Conservation (phyloP, 2,797 vertebrate species). For the Anguilla anguilla region DNA sequence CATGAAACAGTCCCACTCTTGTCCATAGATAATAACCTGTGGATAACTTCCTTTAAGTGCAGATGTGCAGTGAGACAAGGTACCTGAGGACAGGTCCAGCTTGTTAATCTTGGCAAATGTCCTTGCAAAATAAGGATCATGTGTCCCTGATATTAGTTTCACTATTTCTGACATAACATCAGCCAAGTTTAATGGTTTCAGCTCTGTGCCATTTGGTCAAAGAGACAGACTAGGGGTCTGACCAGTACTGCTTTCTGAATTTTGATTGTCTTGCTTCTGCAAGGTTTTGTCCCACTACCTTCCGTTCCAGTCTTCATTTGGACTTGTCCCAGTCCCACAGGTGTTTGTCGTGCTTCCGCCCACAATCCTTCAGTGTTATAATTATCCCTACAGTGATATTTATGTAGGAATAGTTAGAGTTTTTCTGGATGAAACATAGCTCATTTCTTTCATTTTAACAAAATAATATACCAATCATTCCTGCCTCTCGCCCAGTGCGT, state of each 20-base stretch:
- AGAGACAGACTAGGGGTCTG: neutral
- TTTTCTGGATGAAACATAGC: neutral
- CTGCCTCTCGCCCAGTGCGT: no score
- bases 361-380: neutral
- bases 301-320: no score
- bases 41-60: neutral
- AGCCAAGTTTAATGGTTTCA: neutral
- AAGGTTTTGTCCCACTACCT: neutral
- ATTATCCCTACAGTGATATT: neutral
- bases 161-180: neutral
- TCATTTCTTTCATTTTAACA: no score
- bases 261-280: neutral
- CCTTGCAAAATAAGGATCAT: neutral
- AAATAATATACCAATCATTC: no score
- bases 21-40: neutral
- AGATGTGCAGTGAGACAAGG: neutral
- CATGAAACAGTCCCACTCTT: neutral
- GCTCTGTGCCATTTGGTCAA: neutral
- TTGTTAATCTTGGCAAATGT: neutral
- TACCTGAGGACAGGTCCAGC: neutral
- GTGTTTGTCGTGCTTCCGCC: neutral
- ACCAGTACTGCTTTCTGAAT: neutral
- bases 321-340: no score
- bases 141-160: neutral
- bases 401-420: neutral